These are phyloP conservation scores for Cottus gobio DNA, from an alignment of 2,113 vertebrate genomes.

Conservation along the genomic window DNA sequence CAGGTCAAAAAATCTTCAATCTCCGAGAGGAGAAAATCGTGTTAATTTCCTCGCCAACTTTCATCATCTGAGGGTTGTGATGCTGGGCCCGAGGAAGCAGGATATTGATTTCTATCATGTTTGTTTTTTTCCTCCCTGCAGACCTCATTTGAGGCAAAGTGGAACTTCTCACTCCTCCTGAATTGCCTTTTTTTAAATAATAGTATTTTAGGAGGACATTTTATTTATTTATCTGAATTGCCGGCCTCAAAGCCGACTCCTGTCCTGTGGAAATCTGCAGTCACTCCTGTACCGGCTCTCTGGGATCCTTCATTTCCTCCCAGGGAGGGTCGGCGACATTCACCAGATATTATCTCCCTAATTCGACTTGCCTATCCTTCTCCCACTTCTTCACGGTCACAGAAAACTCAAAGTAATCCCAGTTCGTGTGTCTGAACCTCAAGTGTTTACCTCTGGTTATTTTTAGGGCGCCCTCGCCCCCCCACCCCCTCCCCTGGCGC, in stretches of 20 bases:
- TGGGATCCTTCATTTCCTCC: conserved; percentile 25
- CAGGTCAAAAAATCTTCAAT: conserved; percentile 9
- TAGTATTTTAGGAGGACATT: background rate
- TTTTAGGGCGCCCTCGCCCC: conserved; percentile 54
- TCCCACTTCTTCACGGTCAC: background rate
- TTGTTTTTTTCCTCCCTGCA: background rate
- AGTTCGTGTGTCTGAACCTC: conserved; percentile 1
- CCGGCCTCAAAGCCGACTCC: background rate
- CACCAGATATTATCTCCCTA: conserved; percentile 19
- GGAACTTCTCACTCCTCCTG: background rate
- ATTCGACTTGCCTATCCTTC: background rate
- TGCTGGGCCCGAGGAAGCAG: background rate
- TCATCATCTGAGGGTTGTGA: background rate
- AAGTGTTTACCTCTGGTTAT: conserved; percentile 46
- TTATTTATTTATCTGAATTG: background rate
- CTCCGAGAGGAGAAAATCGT: background rate
- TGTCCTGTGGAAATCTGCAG: conserved; percentile 16
- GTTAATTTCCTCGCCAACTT: background rate
- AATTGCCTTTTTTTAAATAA: conserved; percentile 1
- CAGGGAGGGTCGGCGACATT: background rate
- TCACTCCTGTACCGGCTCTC: conserved; percentile 5
- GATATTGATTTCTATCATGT: background rate
- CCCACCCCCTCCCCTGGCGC: background rate
- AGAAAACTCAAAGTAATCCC: background rate
- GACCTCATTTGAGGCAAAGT: background rate